phyloP scores from a whole-genome alignment of 2,797 vertebrate genomes.

The Falco columbarius region DNA sequence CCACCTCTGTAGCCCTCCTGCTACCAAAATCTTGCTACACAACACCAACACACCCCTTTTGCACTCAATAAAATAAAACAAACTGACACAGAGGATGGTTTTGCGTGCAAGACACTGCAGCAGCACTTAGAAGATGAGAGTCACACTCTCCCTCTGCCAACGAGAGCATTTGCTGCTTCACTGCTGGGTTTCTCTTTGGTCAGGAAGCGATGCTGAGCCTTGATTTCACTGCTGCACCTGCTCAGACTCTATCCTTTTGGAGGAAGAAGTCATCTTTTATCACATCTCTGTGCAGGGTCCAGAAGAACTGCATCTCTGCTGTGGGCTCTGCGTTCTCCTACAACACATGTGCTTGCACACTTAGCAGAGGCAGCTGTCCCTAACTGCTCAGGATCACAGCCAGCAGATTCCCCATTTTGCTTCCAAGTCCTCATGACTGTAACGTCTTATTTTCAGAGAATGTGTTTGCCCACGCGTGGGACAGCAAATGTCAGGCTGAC shows the following conservation, averaged over 20 bases:
- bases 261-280: not conserved
- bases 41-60: not conserved
- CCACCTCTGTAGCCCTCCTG: not conserved
- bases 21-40: not conserved
- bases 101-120: not conserved
- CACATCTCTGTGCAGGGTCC: not conserved
- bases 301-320: not conserved
- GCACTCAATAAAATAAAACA: not conserved
- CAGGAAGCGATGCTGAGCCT: not conserved
- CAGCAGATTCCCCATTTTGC: constrained; percentile 11
- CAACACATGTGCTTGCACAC: not conserved
- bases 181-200: not conserved
- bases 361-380: constrained; percentile 12
- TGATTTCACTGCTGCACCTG: not conserved
- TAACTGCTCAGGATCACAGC: constrained; percentile 8
- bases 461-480: not conserved
- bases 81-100: not conserved
- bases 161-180: accelerated
- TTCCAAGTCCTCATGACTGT: constrained; percentile 39
- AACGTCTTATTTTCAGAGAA: not conserved
- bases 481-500: constrained; percentile 21
- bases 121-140: not conserved
- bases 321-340: not conserved
- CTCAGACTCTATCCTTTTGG: not conserved
- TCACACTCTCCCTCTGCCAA: not conserved